phyloP scores from a whole-genome alignment of 2,113 vertebrate genomes.

The Acinonyx jubatus region DNA sequence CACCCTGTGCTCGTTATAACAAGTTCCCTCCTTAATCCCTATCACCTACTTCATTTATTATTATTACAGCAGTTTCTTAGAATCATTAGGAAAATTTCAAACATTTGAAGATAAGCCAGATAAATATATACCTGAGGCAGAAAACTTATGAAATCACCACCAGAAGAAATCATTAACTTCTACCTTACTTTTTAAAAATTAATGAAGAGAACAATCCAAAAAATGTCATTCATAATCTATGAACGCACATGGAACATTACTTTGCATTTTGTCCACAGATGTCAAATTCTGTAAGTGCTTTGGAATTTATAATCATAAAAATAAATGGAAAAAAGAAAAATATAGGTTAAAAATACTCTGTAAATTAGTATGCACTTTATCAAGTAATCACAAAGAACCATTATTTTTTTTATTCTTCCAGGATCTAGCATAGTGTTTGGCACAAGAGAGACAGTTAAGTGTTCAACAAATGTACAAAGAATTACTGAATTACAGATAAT shows the following conservation, averaged over 20 bases:
- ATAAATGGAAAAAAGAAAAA: constrained; percentile 35
- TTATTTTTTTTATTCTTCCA: not conserved
- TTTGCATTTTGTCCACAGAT: not conserved
- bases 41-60: not conserved
- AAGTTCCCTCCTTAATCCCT: not conserved
- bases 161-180: not conserved
- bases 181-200: constrained; percentile 4
- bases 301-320: constrained; percentile 41
- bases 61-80: not conserved
- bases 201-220: constrained; percentile 15
- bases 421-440: not conserved
- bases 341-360: not conserved
- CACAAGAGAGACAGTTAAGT: not conserved
- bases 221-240: not conserved
- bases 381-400: not conserved
- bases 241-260: not conserved
- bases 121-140: not conserved
- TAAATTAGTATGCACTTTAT: not conserved
- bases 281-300: constrained; percentile 17
- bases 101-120: not conserved
- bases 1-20: not conserved
- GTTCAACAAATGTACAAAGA: not conserved
- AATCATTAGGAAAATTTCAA: constrained; percentile 15
- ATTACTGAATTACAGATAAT: not conserved
- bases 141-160: not conserved